These are phyloP conservation scores for Calliphora vomitoria DNA, from an alignment of 2,888 invertebrate genomes.

Conservation along the genomic window DNA sequence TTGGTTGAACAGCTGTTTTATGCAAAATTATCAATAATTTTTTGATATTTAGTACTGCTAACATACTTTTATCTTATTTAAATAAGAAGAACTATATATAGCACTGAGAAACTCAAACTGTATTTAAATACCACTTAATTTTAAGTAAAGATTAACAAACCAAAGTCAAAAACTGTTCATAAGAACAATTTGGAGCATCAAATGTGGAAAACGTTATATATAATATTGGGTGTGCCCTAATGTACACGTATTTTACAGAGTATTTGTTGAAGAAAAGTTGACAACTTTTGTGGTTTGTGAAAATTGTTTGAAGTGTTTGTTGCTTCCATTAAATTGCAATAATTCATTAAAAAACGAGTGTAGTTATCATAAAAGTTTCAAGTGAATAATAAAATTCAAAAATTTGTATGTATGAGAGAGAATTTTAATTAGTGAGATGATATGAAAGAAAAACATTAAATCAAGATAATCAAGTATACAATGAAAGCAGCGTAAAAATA, in stretches of 20 bases:
- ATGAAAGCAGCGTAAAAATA: neutral
- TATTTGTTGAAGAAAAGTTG: constrained; percentile 12
- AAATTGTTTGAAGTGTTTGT: constrained; percentile 54
- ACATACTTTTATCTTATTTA: no score
- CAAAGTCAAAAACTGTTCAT: no score
- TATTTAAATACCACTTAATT: no score
- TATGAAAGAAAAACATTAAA: neutral
- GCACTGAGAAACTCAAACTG: no score
- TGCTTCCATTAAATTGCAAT: constrained; percentile 57
- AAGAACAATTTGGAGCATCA: no score
- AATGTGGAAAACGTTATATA: no score
- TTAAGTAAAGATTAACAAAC: no score
- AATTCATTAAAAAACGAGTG: constrained; percentile 51
- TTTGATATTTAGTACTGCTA: no score
- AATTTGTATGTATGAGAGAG: neutral
- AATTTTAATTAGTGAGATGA: constrained; percentile 48
- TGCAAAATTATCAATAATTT: no score
- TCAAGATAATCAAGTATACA: neutral
- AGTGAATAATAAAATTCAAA: constrained; percentile 7
- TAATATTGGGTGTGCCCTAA: neutral
- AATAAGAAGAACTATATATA: no score
- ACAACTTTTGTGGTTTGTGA: constrained; percentile 44
- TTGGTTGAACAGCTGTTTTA: no score
- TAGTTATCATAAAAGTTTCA: constrained; percentile 39
- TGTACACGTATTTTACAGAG: neutral